Percentiles rank a stretch among this genome's conserved stretches.
Evolutionary conservation across 2,888 invertebrate species (phyloP).

Genomic region (Theristus sp.): DNA sequence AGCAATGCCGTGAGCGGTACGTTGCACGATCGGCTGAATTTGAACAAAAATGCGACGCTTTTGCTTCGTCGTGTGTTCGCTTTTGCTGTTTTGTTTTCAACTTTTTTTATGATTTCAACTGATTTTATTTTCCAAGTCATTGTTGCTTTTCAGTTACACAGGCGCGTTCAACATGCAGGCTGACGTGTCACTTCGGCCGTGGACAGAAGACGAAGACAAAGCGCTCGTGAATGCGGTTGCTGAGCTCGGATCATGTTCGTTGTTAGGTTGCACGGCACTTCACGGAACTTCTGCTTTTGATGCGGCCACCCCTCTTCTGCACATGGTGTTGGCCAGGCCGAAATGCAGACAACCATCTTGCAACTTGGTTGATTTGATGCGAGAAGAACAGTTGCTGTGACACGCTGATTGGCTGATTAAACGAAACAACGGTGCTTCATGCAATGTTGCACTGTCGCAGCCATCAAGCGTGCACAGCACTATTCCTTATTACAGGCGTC

Average conservation of each 20-base stretch:
- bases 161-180: not conserved
- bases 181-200: not conserved
- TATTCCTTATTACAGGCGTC: not conserved
- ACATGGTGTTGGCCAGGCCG: no score
- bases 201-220: not conserved
- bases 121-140: no score
- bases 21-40: not conserved
- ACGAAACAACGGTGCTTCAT: not conserved
- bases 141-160: not conserved
- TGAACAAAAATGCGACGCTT: not conserved
- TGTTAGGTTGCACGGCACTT: not conserved
- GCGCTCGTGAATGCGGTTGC: not conserved
- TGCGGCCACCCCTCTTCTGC: no score
- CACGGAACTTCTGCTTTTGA: not conserved
- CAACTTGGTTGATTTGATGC: no score
- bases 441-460: not conserved
- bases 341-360: no score
- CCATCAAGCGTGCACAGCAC: not conserved
- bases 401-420: not conserved
- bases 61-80: not conserved
- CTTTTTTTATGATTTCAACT: no score
- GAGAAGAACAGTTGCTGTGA: not conserved
- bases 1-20: conserved; percentile 28
- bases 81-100: not conserved
- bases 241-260: not conserved